Evolutionary conservation across 2,113 vertebrate genomes (phyloP), one percentile per base, ranked within the genome.

Genomic region (Clarias batrachus): DNA sequence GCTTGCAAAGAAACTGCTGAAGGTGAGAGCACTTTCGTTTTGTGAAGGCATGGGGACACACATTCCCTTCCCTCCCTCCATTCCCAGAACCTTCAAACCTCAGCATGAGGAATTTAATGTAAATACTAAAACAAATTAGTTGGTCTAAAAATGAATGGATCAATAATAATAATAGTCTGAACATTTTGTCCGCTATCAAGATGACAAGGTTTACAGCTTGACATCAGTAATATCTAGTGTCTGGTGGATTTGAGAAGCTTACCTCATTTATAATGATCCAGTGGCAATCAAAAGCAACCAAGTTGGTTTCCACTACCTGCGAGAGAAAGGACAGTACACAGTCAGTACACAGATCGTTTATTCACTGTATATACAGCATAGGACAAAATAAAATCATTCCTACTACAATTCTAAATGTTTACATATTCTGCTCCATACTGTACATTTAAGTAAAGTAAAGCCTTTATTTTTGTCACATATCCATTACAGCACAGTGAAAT

Each of bases 241-340:
- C 9, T 41, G 12, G 19, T 73, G 9, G 41, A 76, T 54, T 54
- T 54, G 14, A 54, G 23, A 76, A 76, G 41, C 12, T 96, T 95
- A 99, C 98, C 97, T 99, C 98, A 90, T 99, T 99, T 93, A 99
- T 99, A 94, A 99, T 97, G 95, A 99, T 98, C 98, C 98, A 99
- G 94, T 99, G 98, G 95, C 98, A 99, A 94, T 99, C 98, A 90
- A 99, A 99, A 89, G 97, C 98, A 92, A 99, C 96, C 93, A 99
- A 95, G 95, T 99, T 99, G 82, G 98, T 98, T 94, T 99, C 98
- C 94, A 99, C 98, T 85, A 99, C 98, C 98, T 99, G 73, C 73
- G 17, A 86, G 8, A 83, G 70, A 80, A 66, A 74, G 1, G 30
- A 54, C 23, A 37, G 33, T 37, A 37, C 33, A 37, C 10, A 16